Base-by-base conservation (phyloP, 1,140 invertebrate genomes). In the Teleopsis dalmanni region DNA sequence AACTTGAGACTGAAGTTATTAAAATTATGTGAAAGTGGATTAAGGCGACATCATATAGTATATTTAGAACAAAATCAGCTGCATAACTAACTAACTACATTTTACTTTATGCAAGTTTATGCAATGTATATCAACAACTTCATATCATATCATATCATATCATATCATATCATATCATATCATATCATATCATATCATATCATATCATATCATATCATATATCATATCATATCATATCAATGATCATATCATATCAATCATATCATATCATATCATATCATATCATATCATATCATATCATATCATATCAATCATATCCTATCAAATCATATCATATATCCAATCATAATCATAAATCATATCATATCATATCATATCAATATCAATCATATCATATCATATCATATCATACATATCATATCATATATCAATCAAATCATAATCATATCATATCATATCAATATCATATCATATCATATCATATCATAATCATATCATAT, bases 241-340 rank as follows among this genome's bases (percentile, higher is more conserved):
- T n/a, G n/a, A n/a, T n/a, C n/a, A n/a, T n/a, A n/a, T n/a, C n/a
- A n/a, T n/a, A n/a, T n/a, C n/a, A 25, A 42, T 42, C 23, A 42
- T 42, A 42, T 42, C 23, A 42, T 42, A 42, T 25, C 23, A 42
- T 42, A 23, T 42, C 23, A 42, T 42, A 42, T 42, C 23, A 42
- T 42, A 42, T 42, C 23, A 42, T 42, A 42, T 42, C 23, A 42
- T 42, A 42, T 42, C 23, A 42, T 42, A 42, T 42, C 23, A 42
- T 42, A 42, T 42, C 23, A 42, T 42, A 42, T 42, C 23, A 42
- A n/a, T n/a, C n/a, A n/a, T n/a, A n/a, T n/a, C n/a, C n/a, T 40
- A 42, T 42, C 23, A 42, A 25, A 42, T 42, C 23, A 42, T 42
- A 23, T 42, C 23, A 42, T 42, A 42, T 42, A n/a, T n/a, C n/a